phyloP scores from a whole-genome alignment of 92 coral and sea anemone genomes.

The Paragorgia papillata region DNA sequence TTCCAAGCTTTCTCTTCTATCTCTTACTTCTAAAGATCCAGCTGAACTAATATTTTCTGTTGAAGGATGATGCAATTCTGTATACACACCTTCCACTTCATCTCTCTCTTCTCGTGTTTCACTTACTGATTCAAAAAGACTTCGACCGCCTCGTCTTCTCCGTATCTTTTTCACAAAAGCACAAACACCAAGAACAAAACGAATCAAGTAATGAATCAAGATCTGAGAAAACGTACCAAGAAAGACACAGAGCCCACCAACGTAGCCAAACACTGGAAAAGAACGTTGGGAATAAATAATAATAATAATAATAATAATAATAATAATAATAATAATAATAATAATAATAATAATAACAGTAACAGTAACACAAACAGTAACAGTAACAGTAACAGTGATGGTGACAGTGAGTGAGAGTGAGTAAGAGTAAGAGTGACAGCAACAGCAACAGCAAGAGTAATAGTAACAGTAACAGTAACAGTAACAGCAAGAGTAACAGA shows the following conservation, averaged over 20 bases:
- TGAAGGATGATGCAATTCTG: slow-evolving; percentile 27
- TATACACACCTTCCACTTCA: not conserved
- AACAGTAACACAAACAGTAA: too few species aligned
- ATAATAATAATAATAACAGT: too few species aligned
- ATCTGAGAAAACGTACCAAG: slow-evolving; percentile 84
- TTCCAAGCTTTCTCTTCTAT: not conserved
- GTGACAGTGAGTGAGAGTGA: too few species aligned
- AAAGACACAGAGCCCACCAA: slow-evolving; percentile 92
- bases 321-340: not conserved
- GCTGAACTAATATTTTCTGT: slow-evolving; percentile 14
- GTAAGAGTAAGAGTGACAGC: too few species aligned
- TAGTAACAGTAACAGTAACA: too few species aligned
- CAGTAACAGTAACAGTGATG: too few species aligned
- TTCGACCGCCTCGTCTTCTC: not conserved
- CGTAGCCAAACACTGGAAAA: slow-evolving; percentile 77
- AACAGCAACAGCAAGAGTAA: too few species aligned
- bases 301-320: not conserved
- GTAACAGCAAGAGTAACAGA: too few species aligned
- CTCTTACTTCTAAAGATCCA: slow-evolving; percentile 4
- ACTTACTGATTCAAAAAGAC: not conserved
- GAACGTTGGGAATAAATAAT: not conserved
- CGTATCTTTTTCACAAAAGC: not conserved
- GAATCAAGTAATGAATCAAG: slow-evolving; percentile 74
- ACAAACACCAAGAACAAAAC: slow-evolving; percentile 27
- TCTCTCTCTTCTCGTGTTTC: not conserved